Base-by-base conservation (phyloP, 1,140 invertebrate genomes). In the Cydia splendana region DNA sequence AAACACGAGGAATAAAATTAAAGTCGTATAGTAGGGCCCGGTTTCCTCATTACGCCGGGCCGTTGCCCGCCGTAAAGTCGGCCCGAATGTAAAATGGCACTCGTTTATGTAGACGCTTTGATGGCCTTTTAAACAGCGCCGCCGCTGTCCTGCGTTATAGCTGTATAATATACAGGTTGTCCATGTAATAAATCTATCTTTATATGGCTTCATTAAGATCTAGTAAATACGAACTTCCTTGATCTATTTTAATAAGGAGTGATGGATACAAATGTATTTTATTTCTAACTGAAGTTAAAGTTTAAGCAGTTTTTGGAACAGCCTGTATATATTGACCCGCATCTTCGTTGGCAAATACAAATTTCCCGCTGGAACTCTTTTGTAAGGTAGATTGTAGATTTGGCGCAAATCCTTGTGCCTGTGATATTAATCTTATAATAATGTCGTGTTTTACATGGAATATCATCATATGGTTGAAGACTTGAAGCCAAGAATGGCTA, bases 101-200 rank as follows among this genome's bases (percentile, higher is more conserved):
- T 83, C 86, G 85, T 86, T 89, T 87, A 87, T 85, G 87, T 88
- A 83, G 81, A 83, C 84, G 86, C 84, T 88, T 90, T 91, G 88
- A 89, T 89, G 86, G 86, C 81, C 86, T 84, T 91, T 88, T 83
- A 83, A 81, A 81, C 79, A 77, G 77, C 76, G 76, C 53, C 51
- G 76, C 15, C 65, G 57, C 75, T 65, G 38, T 28, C 74, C 20
- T 78, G 69, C 75, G 51, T 77, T 81, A 77, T 78, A 78, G 69
- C 24, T 38, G 74, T 75, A 74, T 42, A 74, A 34, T 76, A 76
- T 75, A 78, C 48, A 24, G 20, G 57, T 20, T 62, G 57, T 0
- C n/a, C 51, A 53, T 53, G n/a, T 53, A 53, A 18, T 53, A 53
- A 53, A 18, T 53, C n/a, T 53, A 53, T 18, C 51, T 6, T 18